These are phyloP conservation scores for Pyrocephalus nanus DNA, from an alignment of 2,797 vertebrate genomes.

Conservation along the genomic window DNA sequence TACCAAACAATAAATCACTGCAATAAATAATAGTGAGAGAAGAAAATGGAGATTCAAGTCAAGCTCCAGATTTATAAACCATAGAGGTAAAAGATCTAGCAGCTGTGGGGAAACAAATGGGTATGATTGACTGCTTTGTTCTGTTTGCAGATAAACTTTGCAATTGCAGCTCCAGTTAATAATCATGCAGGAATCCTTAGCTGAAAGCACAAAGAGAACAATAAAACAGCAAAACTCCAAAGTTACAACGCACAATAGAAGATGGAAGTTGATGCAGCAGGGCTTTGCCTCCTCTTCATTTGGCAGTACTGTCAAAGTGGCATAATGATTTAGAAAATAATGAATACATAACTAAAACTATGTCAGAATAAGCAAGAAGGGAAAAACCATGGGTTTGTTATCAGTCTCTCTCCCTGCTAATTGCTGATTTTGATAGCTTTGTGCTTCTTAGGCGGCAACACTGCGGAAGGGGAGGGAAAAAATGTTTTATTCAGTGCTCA, in stretches of 20 bases:
- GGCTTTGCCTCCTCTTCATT: neutral
- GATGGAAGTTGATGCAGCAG: slow-evolving; percentile 42
- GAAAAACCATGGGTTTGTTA: neutral
- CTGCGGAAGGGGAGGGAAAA: neutral
- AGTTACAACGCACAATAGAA: slow-evolving; percentile 4
- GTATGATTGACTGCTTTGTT: slow-evolving; percentile 54
- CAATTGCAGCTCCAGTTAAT: slow-evolving; percentile 48
- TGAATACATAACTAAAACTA: neutral
- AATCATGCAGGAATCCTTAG: slow-evolving; percentile 40
- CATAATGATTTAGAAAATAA: neutral
- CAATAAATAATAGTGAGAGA: neutral
- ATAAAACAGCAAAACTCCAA: slow-evolving; percentile 42
- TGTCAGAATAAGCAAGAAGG: neutral
- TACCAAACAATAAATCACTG: neutral
- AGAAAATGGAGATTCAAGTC: slow-evolving; percentile 17
- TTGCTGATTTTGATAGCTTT: slow-evolving; percentile 25
- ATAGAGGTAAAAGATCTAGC: slow-evolving; percentile 33
- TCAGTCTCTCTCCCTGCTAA: neutral
- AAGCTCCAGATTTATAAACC: slow-evolving; percentile 47
- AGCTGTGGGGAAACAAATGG: slow-evolving; percentile 49
- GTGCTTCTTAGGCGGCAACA: neutral
- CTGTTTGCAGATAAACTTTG: slow-evolving; percentile 48
- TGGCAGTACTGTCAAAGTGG: neutral
- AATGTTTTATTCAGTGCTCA: slow-evolving; percentile 37
- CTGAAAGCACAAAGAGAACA: slow-evolving; percentile 60